Evolutionary conservation across 2,113 vertebrate genomes (phyloP).

Genomic region (Galeopterus variegatus): DNA sequence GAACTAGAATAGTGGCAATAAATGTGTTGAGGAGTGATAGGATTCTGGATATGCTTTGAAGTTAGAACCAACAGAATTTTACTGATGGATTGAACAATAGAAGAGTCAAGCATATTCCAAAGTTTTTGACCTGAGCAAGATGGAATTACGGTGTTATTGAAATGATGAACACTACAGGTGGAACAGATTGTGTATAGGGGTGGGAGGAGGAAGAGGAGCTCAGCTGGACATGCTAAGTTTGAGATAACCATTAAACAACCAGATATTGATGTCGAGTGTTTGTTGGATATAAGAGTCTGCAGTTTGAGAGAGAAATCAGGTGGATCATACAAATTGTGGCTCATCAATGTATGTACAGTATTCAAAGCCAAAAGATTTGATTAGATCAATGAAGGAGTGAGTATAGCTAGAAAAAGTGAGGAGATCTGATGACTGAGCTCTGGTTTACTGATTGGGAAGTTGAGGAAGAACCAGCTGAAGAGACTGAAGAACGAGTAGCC

Average conservation of each 20-base stretch:
- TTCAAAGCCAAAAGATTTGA: background rate
- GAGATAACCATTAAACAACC: background rate
- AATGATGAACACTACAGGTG: background rate
- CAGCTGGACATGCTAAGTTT: background rate
- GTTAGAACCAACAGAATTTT: conserved; percentile 31
- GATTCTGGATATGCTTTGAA: background rate
- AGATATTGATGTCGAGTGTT: background rate
- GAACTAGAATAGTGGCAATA: background rate
- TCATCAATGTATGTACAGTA: background rate
- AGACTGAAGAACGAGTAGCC: background rate
- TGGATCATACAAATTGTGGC: background rate
- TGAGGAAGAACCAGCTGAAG: background rate
- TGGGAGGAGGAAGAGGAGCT: background rate
- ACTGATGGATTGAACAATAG: background rate
- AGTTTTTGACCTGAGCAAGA: conserved; percentile 21
- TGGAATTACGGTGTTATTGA: background rate
- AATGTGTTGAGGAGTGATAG: background rate
- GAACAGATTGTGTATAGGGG: background rate
- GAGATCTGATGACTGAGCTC: background rate
- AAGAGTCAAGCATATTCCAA: conserved; percentile 11
- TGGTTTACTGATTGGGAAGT: background rate
- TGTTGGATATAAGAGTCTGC: background rate
- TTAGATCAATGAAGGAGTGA: background rate
- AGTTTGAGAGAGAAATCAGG: background rate
- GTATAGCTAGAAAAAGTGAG: background rate